A percentile compares a stretch with the other conserved stretches of the same genome.
These are phyloP conservation scores for Tipula lateralis DNA, from an alignment of 2,888 invertebrate genomes.

Conservation along the genomic window DNA sequence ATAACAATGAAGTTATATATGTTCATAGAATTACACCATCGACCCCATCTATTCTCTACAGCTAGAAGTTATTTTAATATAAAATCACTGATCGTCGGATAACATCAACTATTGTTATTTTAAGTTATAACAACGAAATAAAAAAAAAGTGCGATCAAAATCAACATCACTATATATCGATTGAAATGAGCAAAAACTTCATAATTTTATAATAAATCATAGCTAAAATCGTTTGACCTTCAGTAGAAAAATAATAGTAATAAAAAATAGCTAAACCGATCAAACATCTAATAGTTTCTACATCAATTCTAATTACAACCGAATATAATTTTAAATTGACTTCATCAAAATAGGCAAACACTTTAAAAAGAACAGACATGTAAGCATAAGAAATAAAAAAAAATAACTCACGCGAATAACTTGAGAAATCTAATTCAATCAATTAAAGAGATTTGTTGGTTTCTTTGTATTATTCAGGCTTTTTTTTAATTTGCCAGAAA, in stretches of 20 bases:
- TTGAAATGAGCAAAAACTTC: not conserved
- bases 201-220: not conserved
- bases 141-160: not conserved
- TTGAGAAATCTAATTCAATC: not conserved
- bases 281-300: not conserved
- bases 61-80: not conserved
- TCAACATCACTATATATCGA: not conserved
- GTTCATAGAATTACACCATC: not conserved
- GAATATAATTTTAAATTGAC: constrained; percentile 11
- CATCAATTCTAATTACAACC: constrained; percentile 9
- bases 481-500: not conserved
- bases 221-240: not conserved
- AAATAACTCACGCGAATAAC: constrained; percentile 6
- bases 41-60: not conserved
- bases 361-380: not conserved
- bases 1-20: not conserved
- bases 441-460: constrained; percentile 19
- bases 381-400: not conserved
- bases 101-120: not conserved
- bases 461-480: not conserved
- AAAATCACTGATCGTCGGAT: not conserved
- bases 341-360: not conserved
- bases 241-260: not conserved
- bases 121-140: not conserved
- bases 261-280: not conserved